Base-by-base conservation (phyloP, 2,888 invertebrate genomes). In the Thera obeliscata region DNA sequence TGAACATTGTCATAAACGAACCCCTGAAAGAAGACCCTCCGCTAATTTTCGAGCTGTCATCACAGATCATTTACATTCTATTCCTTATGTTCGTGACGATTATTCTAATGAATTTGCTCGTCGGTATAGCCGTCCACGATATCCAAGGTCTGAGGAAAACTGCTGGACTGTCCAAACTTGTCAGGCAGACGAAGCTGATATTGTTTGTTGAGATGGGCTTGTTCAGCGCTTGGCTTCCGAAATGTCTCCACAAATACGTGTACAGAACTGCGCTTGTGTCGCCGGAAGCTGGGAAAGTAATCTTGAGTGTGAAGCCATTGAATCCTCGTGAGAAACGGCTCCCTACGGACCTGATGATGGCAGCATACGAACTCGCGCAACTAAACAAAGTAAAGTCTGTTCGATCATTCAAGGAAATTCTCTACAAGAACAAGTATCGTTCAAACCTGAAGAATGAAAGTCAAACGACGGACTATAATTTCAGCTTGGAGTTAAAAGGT, bases 91-190 rank as follows among this genome's bases (percentile, higher is more conserved):
- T 97, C 83, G 97, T 97, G 0, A 97, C 97, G 0, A 97, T 97
- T 11, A 97, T 97, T 60, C 86, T 97, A 56, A 97, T 97, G 97
- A 97, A 97, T 88, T 89, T 97, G 2, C 92, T 97, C 0, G 97
- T 97, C 4, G 97, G 97, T 87, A 97, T 97, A 66, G 97, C 97
- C 0, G 97, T 97, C 0, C 97, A 97, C 72, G 97, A 97, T 82
- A 97, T 97, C 71, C 97, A 97, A 85, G 97, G 97, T 0, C 88
- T 97, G 0, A 95, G 97, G 70, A 97, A 97, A 90, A 97, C 97
- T 0, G 97, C 97, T 0, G 97, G 97, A 0, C 88, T 97, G 0
- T 97, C 97, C 0, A 97, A 97, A 81, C 91, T 97, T 12, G 97
- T 97, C 1, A 94, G 97, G 38, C 97, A 97, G 86, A 97, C 97